Percentiles rank a stretch among this genome's conserved stretches.
Evolutionary conservation across 2,113 vertebrate species (phyloP).

Genomic region (Hyla sarda): DNA sequence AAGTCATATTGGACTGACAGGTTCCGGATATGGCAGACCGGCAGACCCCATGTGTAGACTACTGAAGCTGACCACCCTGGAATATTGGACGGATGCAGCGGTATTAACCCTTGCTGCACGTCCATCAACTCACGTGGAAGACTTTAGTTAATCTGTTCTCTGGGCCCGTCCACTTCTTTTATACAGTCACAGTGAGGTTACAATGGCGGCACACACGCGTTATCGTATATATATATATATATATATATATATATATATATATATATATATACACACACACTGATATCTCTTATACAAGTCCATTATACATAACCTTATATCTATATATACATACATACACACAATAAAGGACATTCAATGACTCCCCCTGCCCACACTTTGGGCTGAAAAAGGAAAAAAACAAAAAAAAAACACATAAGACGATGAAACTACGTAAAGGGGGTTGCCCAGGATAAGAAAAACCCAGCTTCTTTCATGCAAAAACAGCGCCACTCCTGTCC

Average conservation of each 20-base stretch:
- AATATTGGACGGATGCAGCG: neutral
- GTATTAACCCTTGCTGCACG: neutral
- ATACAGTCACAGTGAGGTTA: neutral
- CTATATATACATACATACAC: neutral
- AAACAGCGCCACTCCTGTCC: too few relatives aligned
- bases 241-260: too few relatives aligned
- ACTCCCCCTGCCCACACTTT: neutral
- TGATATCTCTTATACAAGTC: neutral
- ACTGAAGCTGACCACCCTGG: too few relatives aligned
- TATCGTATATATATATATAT: neutral
- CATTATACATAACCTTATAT: neutral
- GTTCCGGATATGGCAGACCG: too few relatives aligned
- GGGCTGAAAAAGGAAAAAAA: neutral
- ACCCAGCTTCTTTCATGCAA: neutral
- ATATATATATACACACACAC: neutral
- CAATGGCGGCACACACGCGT: neutral
- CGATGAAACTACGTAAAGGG: too few relatives aligned
- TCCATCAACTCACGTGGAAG: neutral
- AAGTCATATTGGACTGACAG: too few relatives aligned
- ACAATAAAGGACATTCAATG: neutral
- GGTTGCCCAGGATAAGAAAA: neutral
- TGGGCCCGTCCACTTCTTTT: neutral
- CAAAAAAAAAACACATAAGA: too few relatives aligned
- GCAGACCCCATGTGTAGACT: too few relatives aligned
- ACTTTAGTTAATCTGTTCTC: neutral